Conservation (phyloP, 2,888 invertebrate species). For the Zygothrica quintamaculata region DNA sequence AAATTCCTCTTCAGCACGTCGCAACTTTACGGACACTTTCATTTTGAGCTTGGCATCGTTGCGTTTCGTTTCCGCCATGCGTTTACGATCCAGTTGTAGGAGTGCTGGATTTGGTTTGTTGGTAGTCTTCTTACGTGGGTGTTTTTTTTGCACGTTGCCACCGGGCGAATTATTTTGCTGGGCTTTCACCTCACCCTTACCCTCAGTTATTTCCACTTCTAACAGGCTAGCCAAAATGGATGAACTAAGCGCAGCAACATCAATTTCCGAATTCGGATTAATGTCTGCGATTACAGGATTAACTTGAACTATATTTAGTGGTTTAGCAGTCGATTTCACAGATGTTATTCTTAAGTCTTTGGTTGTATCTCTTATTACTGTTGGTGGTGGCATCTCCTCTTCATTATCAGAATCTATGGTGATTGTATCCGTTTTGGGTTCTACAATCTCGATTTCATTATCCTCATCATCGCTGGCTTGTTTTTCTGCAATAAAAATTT, state of each 20-base stretch:
- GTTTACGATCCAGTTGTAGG: conserved; percentile 80
- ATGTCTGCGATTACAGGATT: not conserved
- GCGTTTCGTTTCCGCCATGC: conserved; percentile 79
- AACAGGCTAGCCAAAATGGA: conserved; percentile 82
- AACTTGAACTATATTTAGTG: not conserved
- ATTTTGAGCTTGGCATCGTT: conserved; percentile 82
- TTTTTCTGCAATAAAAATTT: conserved; percentile 82
- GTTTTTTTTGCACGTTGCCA: conserved; percentile 68
- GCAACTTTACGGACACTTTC: conserved; percentile 73
- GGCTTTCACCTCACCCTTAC: conserved; percentile 21
- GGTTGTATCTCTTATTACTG: conserved; percentile 10
- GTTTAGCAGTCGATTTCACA: conserved; percentile 36
- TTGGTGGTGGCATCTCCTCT: conserved; percentile 62
- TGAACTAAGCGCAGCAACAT: conserved; percentile 66
- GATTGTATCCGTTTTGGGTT: conserved; percentile 84
- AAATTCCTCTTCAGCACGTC: conserved; percentile 77
- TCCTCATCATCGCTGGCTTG: conserved; percentile 84
- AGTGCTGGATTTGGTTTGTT: conserved; percentile 83
- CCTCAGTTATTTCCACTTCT: conserved; percentile 82
- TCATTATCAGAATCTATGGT: conserved; percentile 84
- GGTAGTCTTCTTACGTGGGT: conserved; percentile 83
- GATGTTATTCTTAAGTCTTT: conserved; percentile 49
- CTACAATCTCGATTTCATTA: conserved; percentile 84
- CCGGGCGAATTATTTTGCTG: conserved; percentile 25
- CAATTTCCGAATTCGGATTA: conserved; percentile 48